Evolutionary conservation across 2,888 invertebrate genomes (phyloP).

Genomic region (Drosophila rubida): DNA sequence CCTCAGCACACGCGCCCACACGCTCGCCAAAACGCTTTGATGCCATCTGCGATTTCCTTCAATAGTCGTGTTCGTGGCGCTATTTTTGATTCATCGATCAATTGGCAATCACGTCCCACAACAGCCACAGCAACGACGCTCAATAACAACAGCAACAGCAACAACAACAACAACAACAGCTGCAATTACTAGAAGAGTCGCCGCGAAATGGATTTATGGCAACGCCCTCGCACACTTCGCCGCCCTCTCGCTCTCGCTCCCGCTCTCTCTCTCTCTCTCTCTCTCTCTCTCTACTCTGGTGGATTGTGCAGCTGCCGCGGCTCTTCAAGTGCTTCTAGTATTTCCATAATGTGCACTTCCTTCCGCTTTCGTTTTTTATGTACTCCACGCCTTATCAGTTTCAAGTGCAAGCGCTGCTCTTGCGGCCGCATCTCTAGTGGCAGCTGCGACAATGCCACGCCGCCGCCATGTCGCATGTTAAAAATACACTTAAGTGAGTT

Average conservation of each 20-base stretch:
- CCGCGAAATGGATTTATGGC: conserved; percentile 45
- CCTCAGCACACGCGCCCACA: conserved; percentile 17
- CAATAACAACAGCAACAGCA: conserved; percentile 14
- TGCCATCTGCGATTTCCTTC: conserved; percentile 42
- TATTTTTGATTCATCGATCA: conserved; percentile 72
- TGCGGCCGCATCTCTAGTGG: conserved; percentile 18
- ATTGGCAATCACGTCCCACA: conserved; percentile 62
- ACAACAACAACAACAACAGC: conserved; percentile 8
- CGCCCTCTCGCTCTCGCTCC: neutral
- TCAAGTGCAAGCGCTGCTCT: conserved; percentile 60
- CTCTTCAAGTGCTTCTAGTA: conserved; percentile 29
- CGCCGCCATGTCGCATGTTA: conserved; percentile 42
- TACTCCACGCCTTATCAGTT: conserved; percentile 52
- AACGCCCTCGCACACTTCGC: conserved; percentile 15
- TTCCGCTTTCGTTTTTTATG: conserved; percentile 61
- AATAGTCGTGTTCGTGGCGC: conserved; percentile 47
- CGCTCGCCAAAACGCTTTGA: conserved; percentile 38
- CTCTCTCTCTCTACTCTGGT: neutral
- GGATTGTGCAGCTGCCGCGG: conserved; percentile 17
- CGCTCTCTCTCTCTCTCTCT: neutral
- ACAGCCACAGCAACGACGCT: too few species aligned
- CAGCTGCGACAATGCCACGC: conserved; percentile 46
- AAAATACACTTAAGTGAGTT: conserved; percentile 72
- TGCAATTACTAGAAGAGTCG: conserved; percentile 6
- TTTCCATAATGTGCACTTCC: conserved; percentile 60